phyloP scores from a whole-genome alignment of 2,113 vertebrate genomes.

The Hippolais icterina region DNA sequence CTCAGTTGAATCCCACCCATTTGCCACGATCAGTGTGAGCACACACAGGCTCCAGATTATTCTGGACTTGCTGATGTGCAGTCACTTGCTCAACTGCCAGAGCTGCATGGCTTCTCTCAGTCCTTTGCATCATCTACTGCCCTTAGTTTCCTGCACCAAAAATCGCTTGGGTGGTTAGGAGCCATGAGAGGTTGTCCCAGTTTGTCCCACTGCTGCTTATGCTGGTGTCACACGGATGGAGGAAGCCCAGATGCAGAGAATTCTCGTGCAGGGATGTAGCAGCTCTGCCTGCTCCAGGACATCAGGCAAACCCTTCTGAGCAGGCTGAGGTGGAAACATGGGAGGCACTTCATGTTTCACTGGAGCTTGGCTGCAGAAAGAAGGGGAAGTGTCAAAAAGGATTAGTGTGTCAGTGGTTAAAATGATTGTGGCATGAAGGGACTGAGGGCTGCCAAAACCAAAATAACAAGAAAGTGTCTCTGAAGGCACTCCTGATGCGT shows the following conservation, averaged over 20 bases:
- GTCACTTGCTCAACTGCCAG: not conserved
- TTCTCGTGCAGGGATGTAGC: not conserved
- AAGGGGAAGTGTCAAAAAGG: not conserved
- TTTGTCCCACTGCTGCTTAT: not conserved
- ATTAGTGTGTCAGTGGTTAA: not conserved
- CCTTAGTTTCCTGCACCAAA: not conserved
- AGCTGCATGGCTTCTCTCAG: not conserved
- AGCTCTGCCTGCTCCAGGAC: not conserved
- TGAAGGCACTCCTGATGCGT: not conserved
- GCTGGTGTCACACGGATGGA: not conserved
- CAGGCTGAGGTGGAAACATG: not conserved
- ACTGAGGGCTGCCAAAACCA: not conserved
- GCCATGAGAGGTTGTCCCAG: not conserved
- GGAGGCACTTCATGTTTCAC: not conserved
- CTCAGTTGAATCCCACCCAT: not conserved
- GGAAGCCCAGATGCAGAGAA: not conserved
- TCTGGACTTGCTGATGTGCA: not conserved
- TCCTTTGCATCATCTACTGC: not conserved
- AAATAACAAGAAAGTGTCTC: conserved; percentile 3
- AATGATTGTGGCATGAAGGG: not conserved
- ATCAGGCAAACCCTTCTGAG: not conserved
- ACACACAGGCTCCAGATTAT: fast-evolving
- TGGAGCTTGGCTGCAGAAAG: not conserved
- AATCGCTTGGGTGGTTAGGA: not conserved
- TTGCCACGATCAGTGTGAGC: not conserved